These are phyloP conservation scores for Scytalopus superciliaris DNA, from an alignment of 2,113 vertebrate genomes.

Conservation along the genomic window DNA sequence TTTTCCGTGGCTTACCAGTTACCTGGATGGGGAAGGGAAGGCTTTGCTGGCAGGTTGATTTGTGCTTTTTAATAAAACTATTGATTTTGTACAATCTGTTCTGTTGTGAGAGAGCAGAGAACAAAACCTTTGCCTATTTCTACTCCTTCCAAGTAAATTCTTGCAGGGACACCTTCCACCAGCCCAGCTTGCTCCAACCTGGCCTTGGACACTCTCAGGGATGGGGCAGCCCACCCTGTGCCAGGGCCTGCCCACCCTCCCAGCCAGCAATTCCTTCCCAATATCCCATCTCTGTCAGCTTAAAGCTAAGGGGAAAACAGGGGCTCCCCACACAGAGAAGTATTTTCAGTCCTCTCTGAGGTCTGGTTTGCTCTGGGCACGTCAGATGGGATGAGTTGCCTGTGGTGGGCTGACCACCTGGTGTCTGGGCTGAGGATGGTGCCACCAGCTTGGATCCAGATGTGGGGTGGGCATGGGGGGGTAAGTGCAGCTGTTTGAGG, in stretches of 20 bases:
- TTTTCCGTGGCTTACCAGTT: not conserved
- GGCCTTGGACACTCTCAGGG: not conserved
- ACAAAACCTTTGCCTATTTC: not conserved
- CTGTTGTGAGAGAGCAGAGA: not conserved
- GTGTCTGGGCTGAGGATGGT: not conserved
- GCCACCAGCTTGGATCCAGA: not conserved
- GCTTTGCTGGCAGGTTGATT: not conserved
- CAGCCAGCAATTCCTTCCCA: not conserved
- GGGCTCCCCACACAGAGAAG: accelerated
- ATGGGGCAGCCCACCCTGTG: not conserved
- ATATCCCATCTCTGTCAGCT: not conserved
- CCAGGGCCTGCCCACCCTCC: accelerated
- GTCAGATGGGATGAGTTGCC: not conserved
- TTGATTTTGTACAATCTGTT: not conserved
- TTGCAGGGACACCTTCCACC: not conserved
- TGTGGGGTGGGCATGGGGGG: not conserved
- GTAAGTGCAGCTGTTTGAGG: not conserved
- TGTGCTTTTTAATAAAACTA: not conserved
- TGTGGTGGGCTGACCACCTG: not conserved
- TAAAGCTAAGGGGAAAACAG: not conserved
- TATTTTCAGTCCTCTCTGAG: not conserved
- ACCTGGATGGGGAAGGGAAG: not conserved
- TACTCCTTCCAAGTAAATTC: not conserved
- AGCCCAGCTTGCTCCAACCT: not conserved
- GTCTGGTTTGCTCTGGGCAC: not conserved